Conservation (phyloP, 2,888 invertebrate genomes). For the Eilema depressum region DNA sequence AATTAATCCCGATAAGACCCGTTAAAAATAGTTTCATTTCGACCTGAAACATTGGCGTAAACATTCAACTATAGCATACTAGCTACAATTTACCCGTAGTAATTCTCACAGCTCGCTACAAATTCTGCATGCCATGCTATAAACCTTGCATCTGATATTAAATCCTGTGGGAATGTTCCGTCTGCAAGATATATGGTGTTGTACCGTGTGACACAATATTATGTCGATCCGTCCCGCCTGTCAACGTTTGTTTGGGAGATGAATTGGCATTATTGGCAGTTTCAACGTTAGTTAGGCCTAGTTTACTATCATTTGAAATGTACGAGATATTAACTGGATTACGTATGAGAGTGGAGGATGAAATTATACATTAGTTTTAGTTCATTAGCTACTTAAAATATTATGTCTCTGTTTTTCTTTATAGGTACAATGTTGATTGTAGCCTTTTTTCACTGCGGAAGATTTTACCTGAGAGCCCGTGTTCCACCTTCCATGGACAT, state of each 20-base stretch:
- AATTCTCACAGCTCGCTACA: background rate
- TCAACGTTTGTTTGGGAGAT: slow-evolving; percentile 26
- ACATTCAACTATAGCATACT: too few species aligned
- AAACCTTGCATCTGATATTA: slow-evolving; percentile 16
- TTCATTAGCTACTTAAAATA: background rate
- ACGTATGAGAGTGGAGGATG: background rate
- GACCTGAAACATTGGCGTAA: background rate
- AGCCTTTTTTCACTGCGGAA: too few species aligned
- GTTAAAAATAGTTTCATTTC: background rate
- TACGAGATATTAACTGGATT: background rate
- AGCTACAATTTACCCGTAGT: background rate
- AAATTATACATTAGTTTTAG: background rate
- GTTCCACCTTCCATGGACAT: too few species aligned
- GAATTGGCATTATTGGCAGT: slow-evolving; percentile 11
- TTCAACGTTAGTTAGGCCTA: background rate
- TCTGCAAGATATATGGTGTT: slow-evolving; percentile 31
- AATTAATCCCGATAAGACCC: too few species aligned
- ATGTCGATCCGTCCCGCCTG: slow-evolving; percentile 32
- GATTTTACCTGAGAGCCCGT: too few species aligned
- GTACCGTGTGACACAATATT: slow-evolving; percentile 29
- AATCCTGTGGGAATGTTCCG: slow-evolving; percentile 14
- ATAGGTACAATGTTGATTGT: too few species aligned
- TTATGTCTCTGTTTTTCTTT: too few species aligned
- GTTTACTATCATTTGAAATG: background rate
- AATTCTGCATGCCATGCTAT: slow-evolving; percentile 8